These are phyloP conservation scores for Cenopis cana DNA, from an alignment of 2,888 invertebrate species.

Conservation along the genomic window DNA sequence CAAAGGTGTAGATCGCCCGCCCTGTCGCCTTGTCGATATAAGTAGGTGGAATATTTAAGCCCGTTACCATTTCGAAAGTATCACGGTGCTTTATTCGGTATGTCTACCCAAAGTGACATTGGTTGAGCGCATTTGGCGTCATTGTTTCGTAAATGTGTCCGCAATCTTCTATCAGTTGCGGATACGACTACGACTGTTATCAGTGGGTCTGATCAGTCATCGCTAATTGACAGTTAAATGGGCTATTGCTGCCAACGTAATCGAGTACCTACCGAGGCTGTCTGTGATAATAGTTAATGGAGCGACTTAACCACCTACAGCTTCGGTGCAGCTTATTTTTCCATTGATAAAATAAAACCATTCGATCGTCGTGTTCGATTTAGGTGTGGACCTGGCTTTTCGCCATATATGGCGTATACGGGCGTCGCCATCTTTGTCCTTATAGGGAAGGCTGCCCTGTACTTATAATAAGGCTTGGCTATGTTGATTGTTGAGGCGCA, in stretches of 20 bases:
- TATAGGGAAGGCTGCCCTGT: constrained; percentile 65
- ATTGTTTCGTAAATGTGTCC: constrained; percentile 39
- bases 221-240: constrained; percentile 77
- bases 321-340: constrained; percentile 25
- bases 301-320: constrained; percentile 51
- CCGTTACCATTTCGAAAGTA: constrained; percentile 39
- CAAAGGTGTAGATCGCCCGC: constrained; percentile 37
- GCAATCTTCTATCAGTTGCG: constrained; percentile 31
- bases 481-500: constrained; percentile 32
- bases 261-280: constrained; percentile 62
- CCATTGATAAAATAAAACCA: constrained; percentile 50
- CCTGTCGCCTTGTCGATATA: constrained; percentile 40
- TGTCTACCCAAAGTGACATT: constrained; percentile 26
- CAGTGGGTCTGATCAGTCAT: constrained; percentile 55
- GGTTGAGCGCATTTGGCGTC: constrained; percentile 22
- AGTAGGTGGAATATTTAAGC: constrained; percentile 43
- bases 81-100: constrained; percentile 21
- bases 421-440: constrained; percentile 61
- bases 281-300: constrained; percentile 55
- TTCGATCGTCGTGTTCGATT: constrained; percentile 49
- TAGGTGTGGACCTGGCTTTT: constrained; percentile 45
- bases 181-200: constrained; percentile 45
- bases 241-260: constrained; percentile 64
- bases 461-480: constrained; percentile 45
- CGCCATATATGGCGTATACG: constrained; percentile 66